phyloP scores from a whole-genome alignment of 2,888 invertebrate genomes.

The Parnassius smintheus region DNA sequence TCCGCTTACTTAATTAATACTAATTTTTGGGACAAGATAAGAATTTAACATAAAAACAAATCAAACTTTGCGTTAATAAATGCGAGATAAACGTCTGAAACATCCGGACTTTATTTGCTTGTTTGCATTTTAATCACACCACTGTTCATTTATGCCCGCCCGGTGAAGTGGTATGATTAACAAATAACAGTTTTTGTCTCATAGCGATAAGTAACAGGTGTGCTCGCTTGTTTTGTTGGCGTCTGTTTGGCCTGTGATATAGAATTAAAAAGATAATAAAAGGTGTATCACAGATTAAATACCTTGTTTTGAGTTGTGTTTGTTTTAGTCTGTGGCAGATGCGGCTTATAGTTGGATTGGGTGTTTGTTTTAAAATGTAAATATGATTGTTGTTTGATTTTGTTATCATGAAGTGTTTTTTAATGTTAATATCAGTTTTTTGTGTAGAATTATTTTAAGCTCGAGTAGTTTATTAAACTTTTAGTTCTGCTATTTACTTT shows the following conservation, averaged over 20 bases:
- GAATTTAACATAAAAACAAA: slow-evolving; percentile 5
- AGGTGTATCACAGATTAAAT: slow-evolving; percentile 47
- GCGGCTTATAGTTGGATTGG: slow-evolving; percentile 8
- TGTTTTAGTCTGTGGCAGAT: slow-evolving; percentile 33
- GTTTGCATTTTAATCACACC: slow-evolving; percentile 40
- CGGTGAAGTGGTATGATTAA: slow-evolving; percentile 33
- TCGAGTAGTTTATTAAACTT: background rate
- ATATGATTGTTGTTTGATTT: slow-evolving; percentile 19
- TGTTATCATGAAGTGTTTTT: slow-evolving; percentile 13
- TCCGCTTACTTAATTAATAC: too few species aligned
- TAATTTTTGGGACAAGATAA: too few species aligned
- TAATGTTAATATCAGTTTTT: slow-evolving; percentile 3
- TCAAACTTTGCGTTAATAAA: slow-evolving; percentile 21
- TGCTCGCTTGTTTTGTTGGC: slow-evolving; percentile 37
- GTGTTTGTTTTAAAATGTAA: slow-evolving; percentile 24
- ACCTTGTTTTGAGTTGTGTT: slow-evolving; percentile 29
- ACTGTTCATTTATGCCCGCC: slow-evolving; percentile 37
- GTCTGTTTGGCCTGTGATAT: slow-evolving; percentile 50
- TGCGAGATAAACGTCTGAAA: slow-evolving; percentile 36
- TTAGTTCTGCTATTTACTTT: background rate
- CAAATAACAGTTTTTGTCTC: slow-evolving; percentile 50
- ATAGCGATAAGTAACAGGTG: slow-evolving; percentile 48
- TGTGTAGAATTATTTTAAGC: background rate
- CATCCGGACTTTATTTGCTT: slow-evolving; percentile 46
- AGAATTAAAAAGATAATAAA: slow-evolving; percentile 58